phyloP scores from a whole-genome alignment of 2,113 vertebrate species.

The Orycteropus afer region DNA sequence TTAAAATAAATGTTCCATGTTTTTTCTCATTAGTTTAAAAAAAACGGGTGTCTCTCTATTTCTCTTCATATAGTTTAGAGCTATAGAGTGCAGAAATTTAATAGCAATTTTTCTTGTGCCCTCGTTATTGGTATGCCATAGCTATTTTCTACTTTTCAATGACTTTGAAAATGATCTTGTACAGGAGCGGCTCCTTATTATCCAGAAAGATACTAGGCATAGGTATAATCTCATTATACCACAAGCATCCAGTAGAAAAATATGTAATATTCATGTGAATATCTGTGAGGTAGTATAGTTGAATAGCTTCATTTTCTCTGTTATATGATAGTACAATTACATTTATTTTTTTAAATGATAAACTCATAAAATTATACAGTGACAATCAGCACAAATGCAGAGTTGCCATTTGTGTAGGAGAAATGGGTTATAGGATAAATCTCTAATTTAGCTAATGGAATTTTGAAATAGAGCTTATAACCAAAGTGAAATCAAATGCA shows the following conservation, averaged over 20 bases:
- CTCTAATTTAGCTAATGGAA: conserved; percentile 76
- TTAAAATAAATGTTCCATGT: not conserved
- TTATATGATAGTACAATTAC: conserved; percentile 67
- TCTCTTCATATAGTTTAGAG: not conserved
- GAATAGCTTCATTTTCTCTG: conserved; percentile 79
- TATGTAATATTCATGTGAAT: conserved; percentile 78
- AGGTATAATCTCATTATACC: conserved; percentile 79
- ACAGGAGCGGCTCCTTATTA: conserved; percentile 64
- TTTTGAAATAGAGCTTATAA: conserved; percentile 67
- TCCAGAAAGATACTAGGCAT: conserved; percentile 57
- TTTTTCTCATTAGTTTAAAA: conserved; percentile 68
- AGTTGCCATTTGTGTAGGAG: conserved; percentile 62
- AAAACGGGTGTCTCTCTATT: not conserved
- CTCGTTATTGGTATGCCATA: conserved; percentile 47
- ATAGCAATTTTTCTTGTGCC: conserved; percentile 38
- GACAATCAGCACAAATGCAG: conserved; percentile 64
- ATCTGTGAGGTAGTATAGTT: conserved; percentile 69
- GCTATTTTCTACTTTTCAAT: conserved; percentile 73
- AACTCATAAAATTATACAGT: conserved; percentile 74
- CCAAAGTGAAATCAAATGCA: conserved; percentile 67
- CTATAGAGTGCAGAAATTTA: conserved; percentile 8
- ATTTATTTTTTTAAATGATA: conserved; percentile 76
- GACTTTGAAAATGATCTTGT: conserved; percentile 76
- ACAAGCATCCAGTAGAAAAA: conserved; percentile 60
- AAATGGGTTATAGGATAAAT: conserved; percentile 67